Evolutionary conservation across 1,140 invertebrate species (phyloP).

Genomic region (Hesperophylax magnus): DNA sequence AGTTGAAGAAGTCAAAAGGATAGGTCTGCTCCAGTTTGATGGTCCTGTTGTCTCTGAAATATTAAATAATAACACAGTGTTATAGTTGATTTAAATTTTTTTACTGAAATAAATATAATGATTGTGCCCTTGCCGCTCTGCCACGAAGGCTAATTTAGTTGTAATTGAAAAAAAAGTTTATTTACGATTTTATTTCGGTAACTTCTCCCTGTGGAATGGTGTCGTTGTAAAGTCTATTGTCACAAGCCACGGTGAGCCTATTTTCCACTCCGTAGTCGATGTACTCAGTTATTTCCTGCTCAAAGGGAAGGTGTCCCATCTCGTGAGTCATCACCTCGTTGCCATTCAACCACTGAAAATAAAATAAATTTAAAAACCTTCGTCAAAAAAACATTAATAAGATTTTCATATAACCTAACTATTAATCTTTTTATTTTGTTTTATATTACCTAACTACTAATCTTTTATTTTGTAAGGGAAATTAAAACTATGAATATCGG

Average conservation of each 20-base stretch:
- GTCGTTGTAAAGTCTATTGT: conserved; percentile 90
- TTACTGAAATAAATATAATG: no score
- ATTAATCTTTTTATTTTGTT: no score
- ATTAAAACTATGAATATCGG: no score
- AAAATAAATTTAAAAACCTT: no score
- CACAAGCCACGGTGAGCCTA: conserved; percentile 91
- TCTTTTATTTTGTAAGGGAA: no score
- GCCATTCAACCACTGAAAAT: conserved; percentile 90
- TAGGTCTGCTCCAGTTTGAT: conserved; percentile 81
- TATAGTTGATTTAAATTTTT: no score
- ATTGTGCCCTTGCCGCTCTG: no score
- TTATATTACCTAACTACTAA: no score
- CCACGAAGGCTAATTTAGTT: no score
- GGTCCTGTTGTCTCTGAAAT: conserved; percentile 75
- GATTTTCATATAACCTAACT: no score
- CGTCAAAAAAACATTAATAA: no score
- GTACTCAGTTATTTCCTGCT: conserved; percentile 83
- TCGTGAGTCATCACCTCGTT: conserved; percentile 84
- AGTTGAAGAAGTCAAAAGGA: conserved; percentile 99
- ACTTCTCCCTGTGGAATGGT: conserved; percentile 89
- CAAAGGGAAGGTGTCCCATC: conserved; percentile 96
- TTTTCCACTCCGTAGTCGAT: conserved; percentile 81
- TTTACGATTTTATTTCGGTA: conserved; percentile 70
- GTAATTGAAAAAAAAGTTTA: not conserved
- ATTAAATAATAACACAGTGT: not conserved